Base-by-base conservation (phyloP, 1,140 invertebrate genomes). In the Protaetia brevitarsis region DNA sequence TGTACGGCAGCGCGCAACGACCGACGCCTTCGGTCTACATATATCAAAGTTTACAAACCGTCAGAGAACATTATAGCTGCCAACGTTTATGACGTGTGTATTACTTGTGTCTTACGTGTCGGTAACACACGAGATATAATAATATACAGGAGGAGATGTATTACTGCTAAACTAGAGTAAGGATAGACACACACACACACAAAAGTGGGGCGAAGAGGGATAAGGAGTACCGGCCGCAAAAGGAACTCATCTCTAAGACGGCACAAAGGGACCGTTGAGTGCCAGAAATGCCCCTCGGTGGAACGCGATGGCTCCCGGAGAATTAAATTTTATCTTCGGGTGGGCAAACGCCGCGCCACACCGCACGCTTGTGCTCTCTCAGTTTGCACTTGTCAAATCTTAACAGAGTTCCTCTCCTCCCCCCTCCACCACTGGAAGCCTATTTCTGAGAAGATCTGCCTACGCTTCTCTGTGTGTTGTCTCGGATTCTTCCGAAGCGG, bases 21-120 rank as follows among this genome's bases (percentile, higher is more conserved):
- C n/a, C n/a, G n/a, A n/a, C 41, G 41, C 23, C 41, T 45, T 45
- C 41, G 41, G 41, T 45, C 41, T 45, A 45, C 41, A 45, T 45
- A 45, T 45, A 45, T 45, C 41, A 45, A 45, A 45, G 41, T 45
- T 45, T 45, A 45, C 41, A 45, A 45, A 45, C 41, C 41, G 41
- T 45, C 41, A 45, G 41, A 45, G 41, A 45, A 45, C 41, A 45
- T 45, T 45, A 45, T 45, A 45, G 13, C 41, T 45, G 41, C 41
- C 41, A 45, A 45, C 41, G 41, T 45, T 45, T 45, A 45, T 13
- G 41, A 45, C 41, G 41, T 13, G 23, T 45, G 23, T 45, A 45
- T 45, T 45, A 45, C 41, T 45, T 45, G 41, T 45, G 41, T n/a
- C n/a, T n/a, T n/a, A n/a, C n/a, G n/a, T 45, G 41, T 16, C 41